phyloP scores from a whole-genome alignment of 2,113 vertebrate genomes.

The Sphyrna mokarran region DNA sequence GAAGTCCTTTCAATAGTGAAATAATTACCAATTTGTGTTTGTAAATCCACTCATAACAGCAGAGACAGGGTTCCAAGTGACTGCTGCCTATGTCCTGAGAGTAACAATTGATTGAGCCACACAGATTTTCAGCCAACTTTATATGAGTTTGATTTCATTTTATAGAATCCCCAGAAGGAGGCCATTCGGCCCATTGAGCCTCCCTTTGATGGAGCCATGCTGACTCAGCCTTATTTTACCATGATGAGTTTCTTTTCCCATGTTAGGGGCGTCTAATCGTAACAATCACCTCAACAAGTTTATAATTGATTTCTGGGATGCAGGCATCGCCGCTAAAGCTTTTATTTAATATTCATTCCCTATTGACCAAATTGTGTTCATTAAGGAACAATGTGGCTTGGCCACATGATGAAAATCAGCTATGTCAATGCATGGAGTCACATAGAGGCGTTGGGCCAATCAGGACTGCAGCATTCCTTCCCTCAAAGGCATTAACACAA shows the following conservation, averaged over 20 bases:
- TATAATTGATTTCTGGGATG: not conserved
- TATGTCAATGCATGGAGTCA: not conserved
- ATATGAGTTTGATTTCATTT: too few relatives aligned
- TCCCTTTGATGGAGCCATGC: too few relatives aligned
- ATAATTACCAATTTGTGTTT: not conserved
- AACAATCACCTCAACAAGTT: not conserved
- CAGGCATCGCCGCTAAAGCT: not conserved
- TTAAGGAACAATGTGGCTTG: not conserved
- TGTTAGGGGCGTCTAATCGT: not conserved
- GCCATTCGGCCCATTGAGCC: too few relatives aligned
- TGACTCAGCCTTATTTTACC: too few relatives aligned
- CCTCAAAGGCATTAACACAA: not conserved
- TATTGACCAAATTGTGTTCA: not conserved
- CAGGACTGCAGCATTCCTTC: not conserved
- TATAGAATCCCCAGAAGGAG: too few relatives aligned
- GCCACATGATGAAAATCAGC: not conserved
- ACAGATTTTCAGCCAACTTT: not conserved
- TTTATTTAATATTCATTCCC: not conserved
- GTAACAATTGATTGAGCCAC: not conserved
- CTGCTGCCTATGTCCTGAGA: not conserved
- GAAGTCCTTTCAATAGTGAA: not conserved
- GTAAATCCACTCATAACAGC: not conserved
- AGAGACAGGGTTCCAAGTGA: not conserved
- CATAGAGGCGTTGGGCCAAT: not conserved
- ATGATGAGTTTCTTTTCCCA: not conserved